Base-by-base conservation (phyloP, 2,888 invertebrate genomes). In the Dicranocentrus wangi region DNA sequence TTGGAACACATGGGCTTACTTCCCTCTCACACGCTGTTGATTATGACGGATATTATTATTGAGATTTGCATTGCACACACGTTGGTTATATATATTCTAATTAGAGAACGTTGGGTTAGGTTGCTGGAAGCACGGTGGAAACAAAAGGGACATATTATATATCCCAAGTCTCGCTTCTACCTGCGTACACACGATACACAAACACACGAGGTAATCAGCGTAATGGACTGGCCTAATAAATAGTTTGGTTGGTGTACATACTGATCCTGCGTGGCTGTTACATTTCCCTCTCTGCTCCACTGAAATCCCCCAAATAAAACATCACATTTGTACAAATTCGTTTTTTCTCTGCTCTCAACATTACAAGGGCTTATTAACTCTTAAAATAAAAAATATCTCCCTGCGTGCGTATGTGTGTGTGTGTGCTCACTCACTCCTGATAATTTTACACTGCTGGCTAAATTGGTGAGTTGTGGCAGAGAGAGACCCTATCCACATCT, bases 321-420 rank as follows among this genome's bases (percentile, higher is more conserved):
- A 32, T n/a, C 32, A 32, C 32, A 32, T 32, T 32, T 39, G 61
- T 47, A 47, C 47, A n/a, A 23, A 28, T 65, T 23, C 19, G 61
- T 65, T 27, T 66, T 42, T 66, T 66, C 61, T 61, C 61, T 32
- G 61, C 61, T 61, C 61, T 47, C 19, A 32, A 25, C 70, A 72
- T 72, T 72, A 72, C 60, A 72, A 72, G 71, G 71, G 71, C 43
- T 72, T 72, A 72, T 72, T 71, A 71, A 39, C 53, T 19, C 53
- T 53, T 23, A 27, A 25, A 66, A 42, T 63, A 39, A 42, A 28
- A 42, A 7, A 53, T n/a, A n/a, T n/a, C n/a, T n/a, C n/a, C n/a
- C n/a, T 32, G 32, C 32, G 32, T 32, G 32, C 32, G 32, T 58
- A 69, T 51, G 53, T 53, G 51, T 53, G 69, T 51, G 69, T 58